These are phyloP conservation scores for Diarsia rubi DNA, from an alignment of 2,888 invertebrate genomes.

Conservation along the genomic window DNA sequence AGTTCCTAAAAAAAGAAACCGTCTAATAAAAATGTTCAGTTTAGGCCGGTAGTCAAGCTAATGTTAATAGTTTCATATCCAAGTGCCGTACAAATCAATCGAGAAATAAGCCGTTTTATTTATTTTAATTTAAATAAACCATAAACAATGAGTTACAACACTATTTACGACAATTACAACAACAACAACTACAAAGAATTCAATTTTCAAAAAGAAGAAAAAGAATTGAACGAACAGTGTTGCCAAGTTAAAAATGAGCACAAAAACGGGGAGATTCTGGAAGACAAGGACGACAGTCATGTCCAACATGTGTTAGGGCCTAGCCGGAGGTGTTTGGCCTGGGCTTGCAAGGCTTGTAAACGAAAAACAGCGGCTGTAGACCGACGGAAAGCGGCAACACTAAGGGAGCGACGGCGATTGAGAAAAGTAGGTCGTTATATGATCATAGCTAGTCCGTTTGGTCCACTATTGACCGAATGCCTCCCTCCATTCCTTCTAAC, in stretches of 20 bases:
- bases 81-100: neutral
- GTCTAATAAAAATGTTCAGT: neutral
- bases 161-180: conserved; percentile 77
- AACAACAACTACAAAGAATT: conserved; percentile 75
- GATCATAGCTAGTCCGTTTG: conserved; percentile 1
- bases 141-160: conserved; percentile 80
- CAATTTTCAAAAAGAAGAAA: conserved; percentile 76
- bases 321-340: conserved; percentile 96
- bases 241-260: conserved; percentile 83
- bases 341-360: conserved; percentile 99
- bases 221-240: conserved; percentile 74
- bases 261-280: conserved; percentile 70
- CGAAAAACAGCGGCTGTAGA: conserved; percentile 98
- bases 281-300: conserved; percentile 80
- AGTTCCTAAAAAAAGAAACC: conserved; percentile 35
- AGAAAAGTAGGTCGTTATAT: conserved; percentile 93
- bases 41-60: conserved; percentile 20
- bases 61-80: neutral
- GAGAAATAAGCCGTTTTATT: neutral
- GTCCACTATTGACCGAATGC: too few species aligned
- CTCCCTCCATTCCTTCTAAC: too few species aligned
- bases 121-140: neutral
- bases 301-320: conserved; percentile 89
- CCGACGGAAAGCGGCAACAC: conserved; percentile 98
- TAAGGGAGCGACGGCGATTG: conserved; percentile 97